phyloP scores from a whole-genome alignment of 2,888 invertebrate genomes.

The Zygaena filipendulae region DNA sequence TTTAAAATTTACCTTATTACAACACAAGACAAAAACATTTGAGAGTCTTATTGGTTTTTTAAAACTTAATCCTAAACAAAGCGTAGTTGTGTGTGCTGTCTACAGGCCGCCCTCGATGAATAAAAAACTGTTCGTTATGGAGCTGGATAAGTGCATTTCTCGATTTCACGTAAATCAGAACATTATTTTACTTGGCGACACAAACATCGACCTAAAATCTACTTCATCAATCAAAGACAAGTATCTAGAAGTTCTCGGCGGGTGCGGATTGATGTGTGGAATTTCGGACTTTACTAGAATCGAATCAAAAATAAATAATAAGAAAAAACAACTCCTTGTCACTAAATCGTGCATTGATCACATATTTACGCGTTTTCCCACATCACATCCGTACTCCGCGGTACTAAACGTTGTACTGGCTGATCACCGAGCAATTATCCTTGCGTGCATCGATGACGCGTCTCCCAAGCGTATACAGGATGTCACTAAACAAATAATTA shows the following conservation, averaged over 20 bases:
- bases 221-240: conserved; percentile 11
- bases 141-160: conserved; percentile 1
- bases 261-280: conserved; percentile 11
- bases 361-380: conserved; percentile 4
- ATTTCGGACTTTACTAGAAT: conserved; percentile 8
- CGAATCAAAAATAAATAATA: conserved; percentile 4
- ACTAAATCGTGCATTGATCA: conserved; percentile 11
- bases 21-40: conserved; percentile 7
- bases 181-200: conserved; percentile 9
- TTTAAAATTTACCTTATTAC: conserved; percentile 4
- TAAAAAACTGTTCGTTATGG: conserved; percentile 5
- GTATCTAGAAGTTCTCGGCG: conserved; percentile 9
- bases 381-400: conserved; percentile 7
- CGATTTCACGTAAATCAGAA: not conserved
- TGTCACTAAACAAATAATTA: conserved; percentile 4
- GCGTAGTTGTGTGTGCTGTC: conserved; percentile 1
- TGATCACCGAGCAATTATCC: conserved; percentile 9
- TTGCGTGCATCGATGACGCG: conserved; percentile 2
- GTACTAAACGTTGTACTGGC: conserved; percentile 13
- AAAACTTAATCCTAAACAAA: conserved; percentile 5
- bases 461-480: conserved; percentile 2
- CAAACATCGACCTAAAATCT: conserved; percentile 10
- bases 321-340: conserved; percentile 4
- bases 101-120: conserved; percentile 3
- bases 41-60: conserved; percentile 9